Percentiles rank a stretch among this genome's conserved stretches.
Conservation (phyloP, 2,888 invertebrate species). For the Cordilura impudica region DNA sequence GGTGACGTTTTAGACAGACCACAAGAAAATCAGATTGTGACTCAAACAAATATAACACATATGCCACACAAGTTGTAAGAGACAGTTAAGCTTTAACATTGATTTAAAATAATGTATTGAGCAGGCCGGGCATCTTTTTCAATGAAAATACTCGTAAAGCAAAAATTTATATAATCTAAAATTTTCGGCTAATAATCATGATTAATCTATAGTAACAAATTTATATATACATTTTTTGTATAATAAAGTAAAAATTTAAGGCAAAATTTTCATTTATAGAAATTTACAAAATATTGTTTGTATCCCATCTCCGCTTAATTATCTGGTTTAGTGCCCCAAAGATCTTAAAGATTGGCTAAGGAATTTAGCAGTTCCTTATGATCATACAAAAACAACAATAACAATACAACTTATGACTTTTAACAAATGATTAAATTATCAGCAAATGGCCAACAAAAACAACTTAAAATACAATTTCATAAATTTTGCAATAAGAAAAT, state of each 20-base stretch:
- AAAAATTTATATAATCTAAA: not conserved
- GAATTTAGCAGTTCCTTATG: slow-evolving; percentile 63
- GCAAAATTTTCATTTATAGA: no score
- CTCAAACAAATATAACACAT: not conserved
- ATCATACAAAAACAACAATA: not conserved
- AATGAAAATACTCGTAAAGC: not conserved
- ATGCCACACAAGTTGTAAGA: not conserved
- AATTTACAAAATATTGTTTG: not conserved
- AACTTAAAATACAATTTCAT: not conserved
- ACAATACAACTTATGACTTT: not conserved
- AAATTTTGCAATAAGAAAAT: not conserved
- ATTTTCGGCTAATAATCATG: not conserved
- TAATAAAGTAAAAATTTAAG: not conserved
- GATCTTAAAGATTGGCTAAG: slow-evolving; percentile 26
- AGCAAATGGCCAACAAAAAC: not conserved
- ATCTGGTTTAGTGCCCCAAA: not conserved
- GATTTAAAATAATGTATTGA: not conserved
- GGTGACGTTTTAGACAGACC: not conserved
- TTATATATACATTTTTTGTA: no score
- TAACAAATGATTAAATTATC: not conserved
- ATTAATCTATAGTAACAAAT: no score
- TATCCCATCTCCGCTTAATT: not conserved
- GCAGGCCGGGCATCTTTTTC: not conserved
- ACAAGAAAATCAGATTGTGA: not conserved
- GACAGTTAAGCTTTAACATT: not conserved